Evolutionary conservation across 2,113 vertebrate genomes (phyloP), one percentile per base, ranked within the genome.

Genomic region (Muscicapa adusta): DNA sequence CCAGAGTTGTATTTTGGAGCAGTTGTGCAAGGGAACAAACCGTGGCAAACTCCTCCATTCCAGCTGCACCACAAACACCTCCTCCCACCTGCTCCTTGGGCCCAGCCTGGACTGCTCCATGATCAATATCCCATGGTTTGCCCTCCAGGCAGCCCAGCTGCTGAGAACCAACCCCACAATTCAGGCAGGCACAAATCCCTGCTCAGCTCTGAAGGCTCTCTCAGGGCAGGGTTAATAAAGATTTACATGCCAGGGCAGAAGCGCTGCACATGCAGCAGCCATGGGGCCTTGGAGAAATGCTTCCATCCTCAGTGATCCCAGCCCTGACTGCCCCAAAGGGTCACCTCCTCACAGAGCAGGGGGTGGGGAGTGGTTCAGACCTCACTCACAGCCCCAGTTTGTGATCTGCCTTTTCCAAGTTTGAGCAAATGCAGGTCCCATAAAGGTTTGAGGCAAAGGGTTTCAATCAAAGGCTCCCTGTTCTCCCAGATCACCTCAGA

Each of bases 101-200:
- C 54, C 62, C n/a, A 58, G 33, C 85, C 84, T 28, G 4, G 56
- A 22, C 60, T 33, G 48, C 57, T 96, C 18, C 34, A 2, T 63
- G 70, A 97, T 91, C 94, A 96, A 91, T 94, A 93, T 95, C 97
- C 97, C 94, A 3, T 78, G 85, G 36, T 26, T 36, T 87, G 83
- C 86, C 95, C 92, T 96, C 53, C 57, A 74, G 81, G 78, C 88
- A 77, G 38, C 68, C 71, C 66, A 85, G 9, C 28, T 34, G 81
- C 70, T 62, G 66, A 80, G 42, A 73, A 29, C 25, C 25, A 66
- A 83, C 24, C 78, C 66, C 24, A 58, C 40, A 56, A 53, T 34
- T 68, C 43, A 42, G 11, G 34, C 33, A 58, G 93, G 80, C 43
- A 8, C 0, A 93, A n/a, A 57, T 50, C 58, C 79, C 81, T n/a